phyloP scores from a whole-genome alignment of 2,113 vertebrate species.

The Limnothrissa miodon region DNA sequence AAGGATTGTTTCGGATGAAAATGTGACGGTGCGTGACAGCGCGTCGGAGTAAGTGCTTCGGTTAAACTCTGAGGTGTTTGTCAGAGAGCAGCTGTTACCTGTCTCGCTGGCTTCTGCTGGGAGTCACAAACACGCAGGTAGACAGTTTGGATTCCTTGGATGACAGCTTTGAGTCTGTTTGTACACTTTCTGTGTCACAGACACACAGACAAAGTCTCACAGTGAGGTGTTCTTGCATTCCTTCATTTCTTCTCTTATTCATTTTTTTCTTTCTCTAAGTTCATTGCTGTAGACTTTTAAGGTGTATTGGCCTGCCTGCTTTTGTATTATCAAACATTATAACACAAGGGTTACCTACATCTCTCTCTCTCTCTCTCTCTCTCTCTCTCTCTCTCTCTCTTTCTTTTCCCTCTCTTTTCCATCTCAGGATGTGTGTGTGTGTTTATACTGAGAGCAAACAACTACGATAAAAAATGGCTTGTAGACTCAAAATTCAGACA shows the following conservation, averaged over 20 bases:
- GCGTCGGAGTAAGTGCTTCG: neutral
- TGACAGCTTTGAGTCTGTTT: neutral
- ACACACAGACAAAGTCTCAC: neutral
- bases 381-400: neutral
- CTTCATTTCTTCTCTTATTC: neutral
- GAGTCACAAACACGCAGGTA: neutral
- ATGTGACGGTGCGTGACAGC: neutral
- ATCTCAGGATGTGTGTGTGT: neutral
- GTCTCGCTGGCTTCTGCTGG: neutral
- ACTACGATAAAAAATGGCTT: slow-evolving; percentile 32
- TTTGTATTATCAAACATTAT: too few relatives aligned
- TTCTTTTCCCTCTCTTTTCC: neutral
- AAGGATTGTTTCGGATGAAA: neutral
- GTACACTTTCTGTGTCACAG: neutral
- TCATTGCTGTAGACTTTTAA: too few relatives aligned
- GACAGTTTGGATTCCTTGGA: neutral
- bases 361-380: slow-evolving; percentile 26
- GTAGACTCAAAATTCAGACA: slow-evolving; percentile 14
- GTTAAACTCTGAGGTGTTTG: neutral
- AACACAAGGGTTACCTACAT: neutral
- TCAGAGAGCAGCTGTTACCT: neutral
- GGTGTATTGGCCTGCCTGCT: too few relatives aligned
- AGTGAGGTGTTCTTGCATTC: neutral
- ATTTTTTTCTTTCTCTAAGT: neutral
- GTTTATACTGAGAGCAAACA: slow-evolving; percentile 16